phyloP scores from a whole-genome alignment of 2,113 vertebrate genomes.

The Tapirus terrestris region DNA sequence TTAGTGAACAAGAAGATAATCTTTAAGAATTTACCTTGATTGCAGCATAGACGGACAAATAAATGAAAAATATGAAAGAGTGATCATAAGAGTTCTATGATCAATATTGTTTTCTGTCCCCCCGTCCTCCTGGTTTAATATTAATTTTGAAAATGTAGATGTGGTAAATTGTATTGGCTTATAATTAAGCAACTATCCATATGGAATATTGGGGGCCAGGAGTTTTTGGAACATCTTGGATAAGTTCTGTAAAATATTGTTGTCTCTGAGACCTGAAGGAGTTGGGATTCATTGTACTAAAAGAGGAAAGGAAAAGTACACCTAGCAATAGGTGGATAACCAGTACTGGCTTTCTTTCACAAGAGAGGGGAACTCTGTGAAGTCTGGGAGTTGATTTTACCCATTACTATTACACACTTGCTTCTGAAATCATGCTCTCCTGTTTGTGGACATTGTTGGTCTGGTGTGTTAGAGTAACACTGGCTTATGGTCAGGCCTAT shows the following conservation, averaged over 20 bases:
- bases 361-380: too few relatives aligned
- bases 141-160: constrained; percentile 1
- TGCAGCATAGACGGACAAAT: not conserved
- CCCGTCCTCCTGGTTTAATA: not conserved
- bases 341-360: too few relatives aligned
- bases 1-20: not conserved
- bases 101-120: not conserved
- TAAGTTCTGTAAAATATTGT: not conserved
- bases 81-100: not conserved
- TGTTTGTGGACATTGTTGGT: not conserved
- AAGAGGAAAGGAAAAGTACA: not conserved
- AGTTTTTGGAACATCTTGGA: not conserved
- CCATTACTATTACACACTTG: not conserved
- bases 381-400: not conserved
- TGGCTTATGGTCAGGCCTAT: not conserved
- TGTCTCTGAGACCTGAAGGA: not conserved
- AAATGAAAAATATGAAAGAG: not conserved
- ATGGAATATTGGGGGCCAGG: not conserved
- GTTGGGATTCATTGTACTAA: not conserved
- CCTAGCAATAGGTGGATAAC: not conserved
- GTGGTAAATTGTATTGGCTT: not conserved
- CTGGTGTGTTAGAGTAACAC: not conserved
- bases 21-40: constrained; percentile 28
- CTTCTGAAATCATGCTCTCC: not conserved
- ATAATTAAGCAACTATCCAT: not conserved